phyloP scores from a whole-genome alignment of 2,113 vertebrate genomes.

The Dryoscopus gambensis region DNA sequence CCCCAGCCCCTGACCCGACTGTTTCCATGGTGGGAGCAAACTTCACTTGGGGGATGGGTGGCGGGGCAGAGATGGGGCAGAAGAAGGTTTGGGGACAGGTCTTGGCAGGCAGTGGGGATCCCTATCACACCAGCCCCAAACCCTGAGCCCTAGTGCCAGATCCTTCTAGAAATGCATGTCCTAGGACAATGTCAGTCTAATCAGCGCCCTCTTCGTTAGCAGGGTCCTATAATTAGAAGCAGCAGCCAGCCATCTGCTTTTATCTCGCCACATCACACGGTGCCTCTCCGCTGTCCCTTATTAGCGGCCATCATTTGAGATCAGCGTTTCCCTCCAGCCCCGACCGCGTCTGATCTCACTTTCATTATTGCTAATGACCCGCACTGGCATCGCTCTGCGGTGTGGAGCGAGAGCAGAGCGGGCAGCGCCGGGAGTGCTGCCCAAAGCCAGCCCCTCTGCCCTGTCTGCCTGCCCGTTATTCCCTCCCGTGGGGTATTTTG shows the following conservation, averaged over 20 bases:
- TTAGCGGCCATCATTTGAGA: not conserved
- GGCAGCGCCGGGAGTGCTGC: not conserved
- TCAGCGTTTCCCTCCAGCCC: not conserved
- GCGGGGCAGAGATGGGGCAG: not conserved
- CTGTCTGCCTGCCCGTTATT: not conserved
- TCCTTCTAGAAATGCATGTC: not conserved
- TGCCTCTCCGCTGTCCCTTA: not conserved
- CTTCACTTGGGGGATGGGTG: not conserved
- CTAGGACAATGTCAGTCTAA: conserved; percentile 29
- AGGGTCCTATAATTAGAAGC: conserved; percentile 53
- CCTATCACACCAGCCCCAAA: not conserved
- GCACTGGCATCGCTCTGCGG: not conserved
- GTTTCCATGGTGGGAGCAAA: not conserved
- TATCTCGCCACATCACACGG: not conserved
- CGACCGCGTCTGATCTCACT: not conserved
- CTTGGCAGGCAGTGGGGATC: not conserved
- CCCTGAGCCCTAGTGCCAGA: rapidly evolving
- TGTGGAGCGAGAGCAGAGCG: not conserved
- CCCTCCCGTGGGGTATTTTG: not conserved
- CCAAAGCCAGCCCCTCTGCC: not conserved
- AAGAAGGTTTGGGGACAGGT: not conserved
- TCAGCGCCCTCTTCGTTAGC: not conserved
- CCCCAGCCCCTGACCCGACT: not conserved
- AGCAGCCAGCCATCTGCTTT: conserved; percentile 54
- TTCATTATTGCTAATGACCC: not conserved